phyloP scores from a whole-genome alignment of 2,888 invertebrate species.

The Oscheius sp. region DNA sequence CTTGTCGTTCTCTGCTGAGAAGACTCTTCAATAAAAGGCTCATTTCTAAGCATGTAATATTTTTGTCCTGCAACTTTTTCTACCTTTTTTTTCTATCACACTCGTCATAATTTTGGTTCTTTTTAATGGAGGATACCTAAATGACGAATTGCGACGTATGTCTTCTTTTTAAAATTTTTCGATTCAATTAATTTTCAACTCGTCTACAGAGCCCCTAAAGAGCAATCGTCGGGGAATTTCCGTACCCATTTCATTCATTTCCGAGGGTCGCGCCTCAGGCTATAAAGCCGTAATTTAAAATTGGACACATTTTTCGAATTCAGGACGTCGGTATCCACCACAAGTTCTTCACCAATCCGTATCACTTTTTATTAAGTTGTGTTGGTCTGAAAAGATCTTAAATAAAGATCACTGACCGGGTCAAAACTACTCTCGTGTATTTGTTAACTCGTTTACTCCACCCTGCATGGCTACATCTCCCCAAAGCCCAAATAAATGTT shows the following conservation, averaged over 20 bases:
- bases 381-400: neutral
- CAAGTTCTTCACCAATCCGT: neutral
- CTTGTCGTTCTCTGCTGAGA: conserved; percentile 18
- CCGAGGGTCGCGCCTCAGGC: conserved; percentile 10
- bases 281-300: conserved; percentile 29
- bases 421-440: neutral
- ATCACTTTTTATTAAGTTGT: neutral
- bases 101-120: too few relatives aligned
- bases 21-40: conserved; percentile 3
- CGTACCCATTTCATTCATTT: conserved; percentile 15
- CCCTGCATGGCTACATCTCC: neutral
- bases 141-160: neutral
- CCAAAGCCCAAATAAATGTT: too few relatives aligned
- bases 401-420: neutral
- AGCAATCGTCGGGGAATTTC: conserved; percentile 22
- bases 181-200: neutral
- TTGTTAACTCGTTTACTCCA: neutral
- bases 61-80: neutral
- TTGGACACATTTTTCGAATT: conserved; percentile 16
- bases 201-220: neutral
- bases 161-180: neutral
- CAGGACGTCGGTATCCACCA: too few relatives aligned
- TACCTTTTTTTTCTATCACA: neutral
- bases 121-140: conserved; percentile 18
- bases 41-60: neutral